Percentiles rank a stretch among this genome's conserved stretches.
Conservation (phyloP, 37 sponge, comb jelly and placozoan genomes). For the Beroe forskalii region DNA sequence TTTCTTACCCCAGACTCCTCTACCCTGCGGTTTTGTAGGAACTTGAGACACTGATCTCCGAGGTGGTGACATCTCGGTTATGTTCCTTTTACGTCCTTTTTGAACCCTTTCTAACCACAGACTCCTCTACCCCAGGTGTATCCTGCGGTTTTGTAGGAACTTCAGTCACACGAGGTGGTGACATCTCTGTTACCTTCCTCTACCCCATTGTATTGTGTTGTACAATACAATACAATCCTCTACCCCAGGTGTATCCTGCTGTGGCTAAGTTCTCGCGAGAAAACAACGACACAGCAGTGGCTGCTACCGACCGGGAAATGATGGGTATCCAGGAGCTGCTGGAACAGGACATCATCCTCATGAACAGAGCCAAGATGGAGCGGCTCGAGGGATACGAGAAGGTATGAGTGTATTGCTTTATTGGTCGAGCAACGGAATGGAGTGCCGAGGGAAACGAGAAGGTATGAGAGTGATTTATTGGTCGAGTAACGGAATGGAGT, state of each 20-base stretch:
- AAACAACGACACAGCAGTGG: conserved; percentile 63
- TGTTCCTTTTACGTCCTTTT: too few relatives aligned
- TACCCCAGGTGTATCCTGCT: conserved; percentile 59
- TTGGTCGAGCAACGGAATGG: background rate
- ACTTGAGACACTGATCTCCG: too few relatives aligned
- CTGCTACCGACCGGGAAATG: conserved; percentile 17
- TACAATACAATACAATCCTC: too few relatives aligned
- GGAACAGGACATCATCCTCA: conserved; percentile 32
- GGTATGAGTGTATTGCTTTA: background rate
- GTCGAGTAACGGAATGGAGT: too few relatives aligned
- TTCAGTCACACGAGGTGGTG: too few relatives aligned
- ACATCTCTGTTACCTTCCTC: too few relatives aligned
- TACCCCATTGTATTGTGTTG: too few relatives aligned
- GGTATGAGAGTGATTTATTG: conserved; percentile 9
- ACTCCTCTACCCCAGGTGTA: conserved; percentile 63
- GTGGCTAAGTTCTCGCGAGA: conserved; percentile 58
- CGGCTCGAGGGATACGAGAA: conserved; percentile 41
- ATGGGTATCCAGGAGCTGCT: conserved; percentile 12
- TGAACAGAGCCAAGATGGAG: conserved; percentile 52
- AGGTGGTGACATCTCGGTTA: too few relatives aligned
- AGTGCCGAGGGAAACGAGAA: conserved; percentile 18
- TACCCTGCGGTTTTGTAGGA: too few relatives aligned
- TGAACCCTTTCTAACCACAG: too few relatives aligned
- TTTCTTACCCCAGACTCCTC: too few relatives aligned
- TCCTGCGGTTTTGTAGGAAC: too few relatives aligned